Evolutionary conservation across 1,140 invertebrate genomes (phyloP).

Genomic region (Lerema accius): DNA sequence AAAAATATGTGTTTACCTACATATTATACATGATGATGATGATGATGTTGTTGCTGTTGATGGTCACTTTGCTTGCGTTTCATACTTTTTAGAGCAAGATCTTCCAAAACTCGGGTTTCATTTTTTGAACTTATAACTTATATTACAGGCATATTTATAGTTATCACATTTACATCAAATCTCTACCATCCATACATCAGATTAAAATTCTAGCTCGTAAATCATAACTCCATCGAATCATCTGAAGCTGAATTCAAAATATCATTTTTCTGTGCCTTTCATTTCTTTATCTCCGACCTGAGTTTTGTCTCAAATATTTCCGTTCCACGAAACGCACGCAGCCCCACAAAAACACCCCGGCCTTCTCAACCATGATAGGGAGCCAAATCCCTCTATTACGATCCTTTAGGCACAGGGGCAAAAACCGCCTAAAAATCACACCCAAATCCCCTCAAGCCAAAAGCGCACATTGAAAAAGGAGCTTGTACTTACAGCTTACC

Average conservation of each 20-base stretch:
- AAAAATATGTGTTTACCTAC: no score
- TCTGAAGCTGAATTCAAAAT: not conserved
- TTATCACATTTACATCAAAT: no score
- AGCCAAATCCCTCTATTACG: constrained; percentile 32
- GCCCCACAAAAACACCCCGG: constrained; percentile 20
- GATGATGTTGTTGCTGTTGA: no score
- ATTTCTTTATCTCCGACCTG: not conserved
- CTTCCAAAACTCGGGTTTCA: no score
- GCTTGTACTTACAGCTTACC: constrained; percentile 23
- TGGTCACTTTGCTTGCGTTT: no score
- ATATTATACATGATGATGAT: no score
- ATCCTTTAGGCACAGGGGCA: constrained; percentile 8
- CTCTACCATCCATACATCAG: no score
- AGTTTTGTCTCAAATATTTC: constrained; percentile 4
- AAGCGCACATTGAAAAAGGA: constrained; percentile 30
- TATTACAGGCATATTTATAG: no score
- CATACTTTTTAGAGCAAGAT: no score
- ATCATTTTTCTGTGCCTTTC: not conserved
- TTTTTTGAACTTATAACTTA: no score
- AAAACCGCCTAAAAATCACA: constrained; percentile 26
- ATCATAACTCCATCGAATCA: no score
- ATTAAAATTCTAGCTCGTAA: no score
- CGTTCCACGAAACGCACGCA: constrained; percentile 3
- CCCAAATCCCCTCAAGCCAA: constrained; percentile 23
- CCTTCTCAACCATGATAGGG: constrained; percentile 8